Conservation (phyloP, 2,888 invertebrate species). For the Holacanthella duospinosa region DNA sequence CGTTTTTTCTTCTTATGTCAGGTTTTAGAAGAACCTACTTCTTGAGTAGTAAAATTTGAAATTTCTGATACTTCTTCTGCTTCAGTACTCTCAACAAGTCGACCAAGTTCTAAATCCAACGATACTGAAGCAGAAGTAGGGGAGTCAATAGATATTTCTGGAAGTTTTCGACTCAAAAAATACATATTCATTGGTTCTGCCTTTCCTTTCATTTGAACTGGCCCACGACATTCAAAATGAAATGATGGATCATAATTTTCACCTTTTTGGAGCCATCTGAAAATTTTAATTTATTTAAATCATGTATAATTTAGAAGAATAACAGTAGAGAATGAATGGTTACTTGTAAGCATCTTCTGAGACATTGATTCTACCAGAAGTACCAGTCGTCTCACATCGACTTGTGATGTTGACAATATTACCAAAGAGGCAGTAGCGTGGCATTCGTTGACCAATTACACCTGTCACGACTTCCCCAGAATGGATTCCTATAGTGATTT, state of each 20-base stretch:
- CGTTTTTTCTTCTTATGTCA: conserved; percentile 38
- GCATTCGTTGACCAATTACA: conserved; percentile 88
- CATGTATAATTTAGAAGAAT: not conserved
- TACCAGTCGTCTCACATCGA: conserved; percentile 84
- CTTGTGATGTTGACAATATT: conserved; percentile 90
- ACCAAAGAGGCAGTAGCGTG: conserved; percentile 82
- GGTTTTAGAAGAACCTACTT: conserved; percentile 21
- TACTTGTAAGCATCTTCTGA: conserved; percentile 85
- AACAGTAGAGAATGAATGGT: conserved; percentile 35
- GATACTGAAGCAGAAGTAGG: conserved; percentile 1
- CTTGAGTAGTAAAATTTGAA: conserved; percentile 8
- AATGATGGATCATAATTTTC: conserved; percentile 78
- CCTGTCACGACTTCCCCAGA: conserved; percentile 90
- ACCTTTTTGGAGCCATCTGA: conserved; percentile 32
- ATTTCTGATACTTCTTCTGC: not conserved
- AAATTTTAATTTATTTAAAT: not conserved
- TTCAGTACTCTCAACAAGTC: not conserved
- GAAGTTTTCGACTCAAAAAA: conserved; percentile 53
- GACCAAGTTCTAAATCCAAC: not conserved
- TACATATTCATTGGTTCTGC: conserved; percentile 89
- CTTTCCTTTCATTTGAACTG: conserved; percentile 85
- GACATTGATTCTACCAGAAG: conserved; percentile 77
- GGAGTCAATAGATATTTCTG: conserved; percentile 7
- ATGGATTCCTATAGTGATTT: conserved; percentile 87
- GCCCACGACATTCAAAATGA: conserved; percentile 72